Base-by-base conservation (phyloP, 2,797 vertebrate species). In the Nannoperca obscura region DNA sequence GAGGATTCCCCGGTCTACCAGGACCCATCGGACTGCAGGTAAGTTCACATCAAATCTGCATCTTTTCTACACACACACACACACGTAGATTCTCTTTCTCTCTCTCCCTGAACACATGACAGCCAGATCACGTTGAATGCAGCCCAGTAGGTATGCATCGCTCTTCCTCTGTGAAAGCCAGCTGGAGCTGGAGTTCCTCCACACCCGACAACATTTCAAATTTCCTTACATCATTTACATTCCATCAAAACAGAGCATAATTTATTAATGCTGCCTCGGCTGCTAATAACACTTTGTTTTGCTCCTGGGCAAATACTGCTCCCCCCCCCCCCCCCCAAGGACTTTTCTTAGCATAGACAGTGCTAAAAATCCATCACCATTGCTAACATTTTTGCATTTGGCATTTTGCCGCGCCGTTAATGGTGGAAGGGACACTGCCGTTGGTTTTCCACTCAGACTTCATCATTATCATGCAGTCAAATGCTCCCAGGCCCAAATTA, bases 11-110 rank as follows among this genome's bases (percentile, higher is more conserved):
- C 0, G 98, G 98, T 60, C 96, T 98, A 12, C 98, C 97, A 6
- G 98, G 98, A 79, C 98, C 98, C 54, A 94, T 99, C 32, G 98
- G 98, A 80, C 95, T 99, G 32, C 98, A 99, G 96, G 98, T 98
- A 85, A 80, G 81, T 69, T 69, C 12, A 13, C 46, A 27, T 49
- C 1, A 40, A 61, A 53, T 65, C n/a, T 60, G 55, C 20, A 34
- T 53, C 53, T 34, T 77, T 36, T 40, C 36, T 7, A 60, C 15
- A 17, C 3, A 38, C 8, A 2, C 36, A 38, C 19, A 47, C 6
- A 42, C 44, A 57, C 24, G 49, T 52, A 46, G 57, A 58, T 62
- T 55, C 22, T 59, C 63, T 50, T 8, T 46, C 34, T 17, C 27
- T 61, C 32, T 0, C 54, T 81, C 66, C 76, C n/a, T 19, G 19